Conservation (phyloP, 2,113 vertebrate species). For the Daphoenositta chrysoptera region DNA sequence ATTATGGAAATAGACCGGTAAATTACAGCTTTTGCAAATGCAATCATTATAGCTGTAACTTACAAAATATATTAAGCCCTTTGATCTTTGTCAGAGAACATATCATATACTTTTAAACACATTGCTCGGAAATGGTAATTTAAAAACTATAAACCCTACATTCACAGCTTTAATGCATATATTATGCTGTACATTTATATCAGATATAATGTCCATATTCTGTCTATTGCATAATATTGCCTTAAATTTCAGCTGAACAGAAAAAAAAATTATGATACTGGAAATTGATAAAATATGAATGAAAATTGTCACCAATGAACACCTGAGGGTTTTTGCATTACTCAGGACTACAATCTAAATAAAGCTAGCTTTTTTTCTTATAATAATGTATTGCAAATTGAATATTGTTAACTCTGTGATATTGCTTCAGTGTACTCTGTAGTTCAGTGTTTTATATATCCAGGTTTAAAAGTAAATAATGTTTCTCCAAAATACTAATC, state of each 20-base stretch:
- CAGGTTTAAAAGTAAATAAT: background rate
- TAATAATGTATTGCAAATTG: background rate
- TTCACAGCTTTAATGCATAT: conserved; percentile 41
- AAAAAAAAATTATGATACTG: conserved; percentile 10
- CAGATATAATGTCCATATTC: conserved; percentile 28
- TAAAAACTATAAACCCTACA: conserved; percentile 52
- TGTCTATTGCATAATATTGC: background rate
- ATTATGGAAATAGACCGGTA: conserved; percentile 71
- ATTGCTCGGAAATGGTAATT: conserved; percentile 63
- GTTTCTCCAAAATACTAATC: background rate
- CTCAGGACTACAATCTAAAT: background rate
- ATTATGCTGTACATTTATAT: conserved; percentile 33
- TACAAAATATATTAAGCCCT: conserved; percentile 74
- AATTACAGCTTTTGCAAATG: conserved; percentile 76
- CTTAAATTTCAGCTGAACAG: background rate
- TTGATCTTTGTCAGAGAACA: conserved; percentile 68
- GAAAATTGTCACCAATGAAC: conserved; percentile 5
- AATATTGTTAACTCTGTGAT: background rate
- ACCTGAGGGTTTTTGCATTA: background rate
- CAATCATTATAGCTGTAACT: conserved; percentile 74
- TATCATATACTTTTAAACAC: conserved; percentile 68
- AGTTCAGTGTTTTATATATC: background rate
- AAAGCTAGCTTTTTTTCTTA: background rate
- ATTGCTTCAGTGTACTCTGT: background rate
- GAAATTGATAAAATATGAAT: conserved; percentile 18